phyloP scores from a whole-genome alignment of 2,888 invertebrate species.

The Cylindroiulus punctatus region DNA sequence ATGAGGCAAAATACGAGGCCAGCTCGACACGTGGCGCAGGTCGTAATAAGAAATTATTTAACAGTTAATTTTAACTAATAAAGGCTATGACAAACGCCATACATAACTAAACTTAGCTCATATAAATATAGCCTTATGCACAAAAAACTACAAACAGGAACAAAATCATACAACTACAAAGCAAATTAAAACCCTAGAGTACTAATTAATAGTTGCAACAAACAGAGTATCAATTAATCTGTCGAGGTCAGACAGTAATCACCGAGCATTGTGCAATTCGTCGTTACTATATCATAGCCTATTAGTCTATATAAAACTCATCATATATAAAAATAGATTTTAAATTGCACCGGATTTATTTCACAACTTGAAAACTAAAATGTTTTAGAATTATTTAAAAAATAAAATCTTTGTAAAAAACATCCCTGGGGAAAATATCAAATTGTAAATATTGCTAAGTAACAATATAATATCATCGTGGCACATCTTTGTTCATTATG shows the following conservation, averaged over 20 bases:
- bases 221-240: background rate
- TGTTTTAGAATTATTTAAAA: background rate
- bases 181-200: background rate
- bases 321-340: background rate
- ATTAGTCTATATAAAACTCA: background rate
- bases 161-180: slow-evolving; percentile 7
- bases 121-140: background rate
- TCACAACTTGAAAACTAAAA: background rate
- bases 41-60: background rate
- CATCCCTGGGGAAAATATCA: background rate
- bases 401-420: background rate
- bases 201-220: background rate
- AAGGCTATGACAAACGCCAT: background rate
- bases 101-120: background rate
- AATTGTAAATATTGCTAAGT: background rate
- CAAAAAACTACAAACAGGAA: background rate
- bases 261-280: background rate
- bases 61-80: background rate
- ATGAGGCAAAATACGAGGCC: background rate
- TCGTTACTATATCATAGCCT: background rate
- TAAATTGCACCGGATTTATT: background rate
- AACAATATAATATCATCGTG: slow-evolving; percentile 21
- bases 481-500: slow-evolving; percentile 10
- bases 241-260: background rate
- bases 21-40: slow-evolving; percentile 8